Percentiles rank a stretch among this genome's conserved stretches.
Conservation (phyloP, 2,113 vertebrate genomes). For the Meleagris gallopavo region DNA sequence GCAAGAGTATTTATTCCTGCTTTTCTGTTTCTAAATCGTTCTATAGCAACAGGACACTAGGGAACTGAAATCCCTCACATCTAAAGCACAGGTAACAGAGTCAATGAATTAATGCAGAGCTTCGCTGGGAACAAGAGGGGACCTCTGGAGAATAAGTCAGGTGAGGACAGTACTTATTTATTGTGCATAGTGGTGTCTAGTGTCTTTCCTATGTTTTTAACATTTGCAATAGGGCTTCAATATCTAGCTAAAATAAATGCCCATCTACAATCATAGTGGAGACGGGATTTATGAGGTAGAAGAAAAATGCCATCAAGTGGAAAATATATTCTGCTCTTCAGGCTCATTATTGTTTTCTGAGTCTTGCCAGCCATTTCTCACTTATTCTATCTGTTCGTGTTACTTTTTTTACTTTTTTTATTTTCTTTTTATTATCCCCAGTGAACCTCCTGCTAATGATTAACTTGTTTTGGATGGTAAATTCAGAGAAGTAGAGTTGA, state of each 20-base stretch:
- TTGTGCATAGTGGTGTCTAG: background rate
- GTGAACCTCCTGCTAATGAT: background rate
- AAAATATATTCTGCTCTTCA: background rate
- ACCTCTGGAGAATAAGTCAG: background rate
- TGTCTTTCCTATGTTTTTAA: background rate
- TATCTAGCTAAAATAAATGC: background rate
- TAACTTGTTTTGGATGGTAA: slow-evolving; percentile 25
- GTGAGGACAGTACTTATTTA: background rate
- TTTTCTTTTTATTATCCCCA: background rate
- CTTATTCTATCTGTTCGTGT: background rate
- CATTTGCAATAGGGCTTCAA: background rate
- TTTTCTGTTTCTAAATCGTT: slow-evolving; percentile 27
- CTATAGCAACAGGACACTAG: background rate
- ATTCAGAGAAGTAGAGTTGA: slow-evolving; percentile 4
- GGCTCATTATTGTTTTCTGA: background rate
- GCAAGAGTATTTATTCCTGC: background rate
- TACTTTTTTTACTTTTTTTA: no score
- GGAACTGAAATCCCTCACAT: background rate
- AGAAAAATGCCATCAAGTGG: background rate
- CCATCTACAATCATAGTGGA: background rate
- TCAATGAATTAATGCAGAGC: background rate
- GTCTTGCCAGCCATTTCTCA: background rate
- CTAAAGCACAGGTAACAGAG: background rate
- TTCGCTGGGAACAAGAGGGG: background rate
- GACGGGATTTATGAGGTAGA: background rate